Percentiles rank a stretch among this genome's conserved stretches.
phyloP scores from a whole-genome alignment of 2,113 vertebrate species.

The Todiramphus chloris region DNA sequence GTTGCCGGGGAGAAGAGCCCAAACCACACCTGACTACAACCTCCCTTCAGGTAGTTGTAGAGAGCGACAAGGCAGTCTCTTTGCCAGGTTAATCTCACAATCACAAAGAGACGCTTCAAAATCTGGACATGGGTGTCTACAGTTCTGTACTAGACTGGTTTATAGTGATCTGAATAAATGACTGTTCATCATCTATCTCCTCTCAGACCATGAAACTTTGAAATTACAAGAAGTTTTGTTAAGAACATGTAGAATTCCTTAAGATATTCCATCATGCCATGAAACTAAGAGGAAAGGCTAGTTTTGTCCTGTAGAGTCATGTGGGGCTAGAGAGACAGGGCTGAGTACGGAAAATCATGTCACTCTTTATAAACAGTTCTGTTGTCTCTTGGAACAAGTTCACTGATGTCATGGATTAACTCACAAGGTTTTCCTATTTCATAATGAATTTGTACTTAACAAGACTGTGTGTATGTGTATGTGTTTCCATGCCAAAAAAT shows the following conservation, averaged over 20 bases:
- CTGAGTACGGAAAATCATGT: neutral
- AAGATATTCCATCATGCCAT: neutral
- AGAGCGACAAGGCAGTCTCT: neutral
- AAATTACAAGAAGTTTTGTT: neutral
- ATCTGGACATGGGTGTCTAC: neutral
- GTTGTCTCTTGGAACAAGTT: neutral
- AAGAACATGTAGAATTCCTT: neutral
- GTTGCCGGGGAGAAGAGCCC: too few species aligned
- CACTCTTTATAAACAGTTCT: neutral
- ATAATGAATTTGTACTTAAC: neutral
- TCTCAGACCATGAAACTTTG: neutral
- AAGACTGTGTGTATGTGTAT: neutral
- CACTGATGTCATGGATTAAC: constrained; percentile 9
- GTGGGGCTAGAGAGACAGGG: neutral
- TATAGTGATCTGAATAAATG: neutral
- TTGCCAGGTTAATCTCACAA: neutral
- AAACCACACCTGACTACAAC: too few species aligned
- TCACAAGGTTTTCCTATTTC: neutral
- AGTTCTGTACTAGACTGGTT: neutral
- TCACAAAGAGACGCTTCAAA: neutral
- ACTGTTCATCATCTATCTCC: neutral
- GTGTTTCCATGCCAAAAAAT: neutral
- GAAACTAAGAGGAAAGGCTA: neutral
- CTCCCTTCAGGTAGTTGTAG: too few species aligned
- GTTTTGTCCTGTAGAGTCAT: neutral